phyloP scores from a whole-genome alignment of 2,797 vertebrate genomes.

The Chromobotia macracanthus region DNA sequence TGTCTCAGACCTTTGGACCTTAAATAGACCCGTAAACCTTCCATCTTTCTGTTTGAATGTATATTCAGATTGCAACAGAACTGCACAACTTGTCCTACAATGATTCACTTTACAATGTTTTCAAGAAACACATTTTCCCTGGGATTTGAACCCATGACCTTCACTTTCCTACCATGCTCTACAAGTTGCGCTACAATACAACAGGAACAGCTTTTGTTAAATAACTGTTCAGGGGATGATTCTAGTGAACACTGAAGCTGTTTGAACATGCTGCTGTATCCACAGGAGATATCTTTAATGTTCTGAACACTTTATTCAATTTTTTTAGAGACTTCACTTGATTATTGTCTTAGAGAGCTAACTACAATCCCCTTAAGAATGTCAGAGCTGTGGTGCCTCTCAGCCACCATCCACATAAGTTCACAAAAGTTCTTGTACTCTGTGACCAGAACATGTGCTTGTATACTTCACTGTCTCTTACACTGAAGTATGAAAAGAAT shows the following conservation, averaged over 20 bases:
- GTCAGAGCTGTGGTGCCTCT: neutral
- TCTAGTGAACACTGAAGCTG: neutral
- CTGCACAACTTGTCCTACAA: neutral
- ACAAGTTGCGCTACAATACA: no score
- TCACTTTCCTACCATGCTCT: no score
- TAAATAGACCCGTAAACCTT: no score
- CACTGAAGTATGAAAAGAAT: constrained; percentile 3
- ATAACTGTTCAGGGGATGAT: neutral
- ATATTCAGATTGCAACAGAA: neutral
- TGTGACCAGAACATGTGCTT: neutral
- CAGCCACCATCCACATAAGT: neutral
- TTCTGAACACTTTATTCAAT: neutral
- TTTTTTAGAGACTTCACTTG: no score
- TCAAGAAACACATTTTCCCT: no score
- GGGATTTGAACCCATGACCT: no score
- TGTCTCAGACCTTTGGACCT: neutral
- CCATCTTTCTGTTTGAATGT: neutral
- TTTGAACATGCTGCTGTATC: neutral
- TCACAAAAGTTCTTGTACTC: neutral
- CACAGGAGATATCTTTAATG: neutral
- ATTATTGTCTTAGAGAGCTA: no score
- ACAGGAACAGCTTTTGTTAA: neutral
- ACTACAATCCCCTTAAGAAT: no score
- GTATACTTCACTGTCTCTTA: neutral
- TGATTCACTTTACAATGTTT: no score